Evolutionary conservation across 2,113 vertebrate species (phyloP), one percentile per base, ranked within the genome.

Genomic region (Paracyprichromis sp.): DNA sequence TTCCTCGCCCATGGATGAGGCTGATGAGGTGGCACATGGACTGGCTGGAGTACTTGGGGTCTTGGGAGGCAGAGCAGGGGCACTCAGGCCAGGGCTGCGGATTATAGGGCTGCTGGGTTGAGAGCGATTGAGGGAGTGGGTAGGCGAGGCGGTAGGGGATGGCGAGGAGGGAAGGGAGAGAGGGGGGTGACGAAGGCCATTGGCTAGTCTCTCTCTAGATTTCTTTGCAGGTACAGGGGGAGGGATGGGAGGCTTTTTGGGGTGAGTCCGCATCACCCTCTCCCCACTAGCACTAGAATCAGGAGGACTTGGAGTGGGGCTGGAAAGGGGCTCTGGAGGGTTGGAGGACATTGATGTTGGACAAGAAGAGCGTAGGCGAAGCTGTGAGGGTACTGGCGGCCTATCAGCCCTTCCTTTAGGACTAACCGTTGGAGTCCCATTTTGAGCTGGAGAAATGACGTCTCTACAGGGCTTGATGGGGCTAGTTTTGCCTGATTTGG

Each of bases 191-290:
- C 95, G 96, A 3, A 98, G 94, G 45, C 99, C 98, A 40, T 99
- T 99, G 71, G 97, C 95, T 38, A 99, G 96, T 82, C 97, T 97
- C 86, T 98, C 98, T 92, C 96, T 97, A 85, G 97, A 97, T 96
- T 98, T 99, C 95, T 99, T 99, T 83, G 97, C 97, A 17, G 99
- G 99, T 24, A 99, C 98, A 0, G 99, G 99, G 9, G 99, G 99
- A 0, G 99, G 99, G 84, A 99, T 97, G 4, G 97, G 96, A 17
- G 97, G 95, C 87, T 97, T 97, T 96, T 97, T 98, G 78, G 96
- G 92, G 80, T 97, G 97, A 21, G 94, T 96, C 94, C 95, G 96
- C 80, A 93, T 82, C 85, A 97, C 95, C 13, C 91, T 86, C 45
- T 94, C 94, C 43, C 82, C 86, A 4, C 83, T 87, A 5, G 43